Base-by-base conservation (phyloP, 2,113 vertebrate species). In the Anguilla rostrata region DNA sequence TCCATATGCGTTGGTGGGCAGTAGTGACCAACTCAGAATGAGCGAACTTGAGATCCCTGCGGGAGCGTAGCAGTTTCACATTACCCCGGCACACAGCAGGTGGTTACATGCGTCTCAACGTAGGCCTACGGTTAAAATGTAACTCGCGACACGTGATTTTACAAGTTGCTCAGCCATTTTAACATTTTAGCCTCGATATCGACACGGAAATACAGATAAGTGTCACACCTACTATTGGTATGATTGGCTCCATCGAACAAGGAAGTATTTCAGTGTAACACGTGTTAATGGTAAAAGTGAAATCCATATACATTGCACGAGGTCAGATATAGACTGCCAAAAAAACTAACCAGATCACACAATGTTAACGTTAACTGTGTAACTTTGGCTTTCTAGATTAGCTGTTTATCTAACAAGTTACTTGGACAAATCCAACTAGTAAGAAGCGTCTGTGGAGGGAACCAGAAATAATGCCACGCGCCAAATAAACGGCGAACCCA, bases 401-500 rank as follows among this genome's bases (percentile, higher is more conserved):
- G 5, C 60, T 26, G 18, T 22, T 66, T 66, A 66, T 66, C 60
- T 2, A 66, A 3, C 18, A 8, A 66, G 60, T 66, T 22, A 66
- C 18, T 22, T 22, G 22, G 22, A 66, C 5, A 66, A 66, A 22
- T 66, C 49, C 49, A 53, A 53, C 49, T 53, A 1, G 49, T 53
- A 46, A 46, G 43, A 46, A 34, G 56, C 18, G 11, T 60, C 12
- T 20, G 14, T 60, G 18, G 3, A 20, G 11, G 56, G 5, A 5
- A 66, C 22, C 60, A 26, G 18, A 26, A 22, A 66, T 26, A 66
- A 20, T 66, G 92, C 89, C 78, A 4, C 0, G 39, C 5, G 5
- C 46, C 86, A 18, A 18, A n/a, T 71, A 81, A 39, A 71, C n/a
- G 40, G 22, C 63, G 16, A 39, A 2, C 40, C 34, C 34, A 34